Percentiles rank a stretch among this genome's conserved stretches.
phyloP scores from a whole-genome alignment of 2,113 vertebrate species.

The Aegithalos caudatus region DNA sequence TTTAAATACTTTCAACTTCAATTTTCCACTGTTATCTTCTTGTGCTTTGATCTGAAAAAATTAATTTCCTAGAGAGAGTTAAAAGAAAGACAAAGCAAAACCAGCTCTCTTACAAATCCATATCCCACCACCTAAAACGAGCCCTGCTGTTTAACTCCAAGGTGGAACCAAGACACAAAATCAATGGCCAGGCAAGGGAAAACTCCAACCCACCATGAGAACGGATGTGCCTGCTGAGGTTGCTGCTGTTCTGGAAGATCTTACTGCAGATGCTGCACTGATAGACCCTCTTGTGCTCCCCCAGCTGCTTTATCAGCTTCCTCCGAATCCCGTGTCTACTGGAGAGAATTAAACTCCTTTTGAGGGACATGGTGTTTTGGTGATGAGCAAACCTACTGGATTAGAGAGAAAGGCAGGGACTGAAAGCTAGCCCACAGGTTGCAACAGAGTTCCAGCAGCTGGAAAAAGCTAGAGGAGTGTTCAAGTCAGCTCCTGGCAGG shows the following conservation, averaged over 20 bases:
- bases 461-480: neutral
- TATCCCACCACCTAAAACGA: neutral
- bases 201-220: constrained; percentile 85
- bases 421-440: constrained; percentile 43
- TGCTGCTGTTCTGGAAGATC: constrained; percentile 99
- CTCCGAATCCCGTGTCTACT: constrained; percentile 77
- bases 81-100: neutral
- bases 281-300: constrained; percentile 91
- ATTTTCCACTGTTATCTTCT: neutral
- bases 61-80: neutral
- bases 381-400: constrained; percentile 74
- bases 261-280: constrained; percentile 93
- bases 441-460: neutral
- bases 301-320: constrained; percentile 77
- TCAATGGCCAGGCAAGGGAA: neutral
- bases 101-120: neutral
- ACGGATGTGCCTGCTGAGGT: constrained; percentile 94
- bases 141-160: neutral
- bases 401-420: constrained; percentile 27
- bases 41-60: neutral
- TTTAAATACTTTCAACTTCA: neutral
- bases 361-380: constrained; percentile 70
- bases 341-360: constrained; percentile 75
- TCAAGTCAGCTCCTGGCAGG: neutral
- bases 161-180: neutral